Evolutionary conservation across 2,113 vertebrate species (phyloP).

Genomic region (Manacus vitellinus): DNA sequence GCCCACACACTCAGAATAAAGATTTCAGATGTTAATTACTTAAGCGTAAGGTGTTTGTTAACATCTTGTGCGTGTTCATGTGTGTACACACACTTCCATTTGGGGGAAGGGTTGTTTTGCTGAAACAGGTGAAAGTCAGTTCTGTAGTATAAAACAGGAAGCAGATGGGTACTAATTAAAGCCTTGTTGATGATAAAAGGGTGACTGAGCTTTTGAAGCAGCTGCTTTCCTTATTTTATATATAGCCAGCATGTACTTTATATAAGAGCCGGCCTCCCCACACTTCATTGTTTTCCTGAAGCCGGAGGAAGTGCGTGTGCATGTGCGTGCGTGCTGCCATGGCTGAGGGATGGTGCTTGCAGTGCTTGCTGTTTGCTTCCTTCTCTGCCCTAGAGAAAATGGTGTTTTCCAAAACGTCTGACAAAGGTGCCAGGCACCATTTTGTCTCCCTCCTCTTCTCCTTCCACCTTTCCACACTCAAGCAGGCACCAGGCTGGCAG

Average conservation of each 20-base stretch:
- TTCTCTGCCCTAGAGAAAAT: not conserved
- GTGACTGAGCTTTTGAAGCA: slow-evolving; percentile 71
- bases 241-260: slow-evolving; percentile 12
- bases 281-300: slow-evolving; percentile 5
- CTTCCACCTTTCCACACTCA: rapidly evolving
- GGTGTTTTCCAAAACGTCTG: not conserved
- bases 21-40: not conserved
- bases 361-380: not conserved
- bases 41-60: not conserved
- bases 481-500: not conserved
- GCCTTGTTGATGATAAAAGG: slow-evolving; percentile 74
- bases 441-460: not conserved
- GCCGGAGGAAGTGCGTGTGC: slow-evolving; percentile 32
- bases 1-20: not conserved
- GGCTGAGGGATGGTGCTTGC: not conserved
- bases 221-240: slow-evolving; percentile 76
- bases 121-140: slow-evolving; percentile 75
- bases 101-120: slow-evolving; percentile 45
- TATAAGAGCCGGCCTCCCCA: slow-evolving; percentile 1
- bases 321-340: slow-evolving; percentile 12
- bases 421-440: not conserved
- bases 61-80: not conserved
- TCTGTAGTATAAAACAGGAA: slow-evolving; percentile 76
- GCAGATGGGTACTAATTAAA: slow-evolving; percentile 82
- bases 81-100: not conserved